These are phyloP conservation scores for Aplysina aerophoba DNA, from an alignment of 37 sponge, comb jelly and placozoan species.

Conservation along the genomic window DNA sequence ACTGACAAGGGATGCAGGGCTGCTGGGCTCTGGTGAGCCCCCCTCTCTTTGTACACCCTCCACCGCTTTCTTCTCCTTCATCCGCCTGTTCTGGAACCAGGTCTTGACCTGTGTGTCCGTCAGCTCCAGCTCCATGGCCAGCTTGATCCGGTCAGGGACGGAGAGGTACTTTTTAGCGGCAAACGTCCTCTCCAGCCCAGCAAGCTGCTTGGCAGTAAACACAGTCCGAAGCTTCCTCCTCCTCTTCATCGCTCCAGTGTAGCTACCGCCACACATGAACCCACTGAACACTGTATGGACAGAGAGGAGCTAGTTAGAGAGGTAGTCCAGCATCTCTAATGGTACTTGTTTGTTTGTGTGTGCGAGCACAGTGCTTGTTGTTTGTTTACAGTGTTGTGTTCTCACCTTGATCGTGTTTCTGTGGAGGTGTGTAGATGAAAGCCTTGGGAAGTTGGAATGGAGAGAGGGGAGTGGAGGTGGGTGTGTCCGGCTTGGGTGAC, in stretches of 20 bases:
- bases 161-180: slow-evolving; percentile 91
- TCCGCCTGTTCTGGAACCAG: slow-evolving; percentile 95
- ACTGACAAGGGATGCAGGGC: not conserved
- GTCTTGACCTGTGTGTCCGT: slow-evolving; percentile 98
- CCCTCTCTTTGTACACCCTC: slow-evolving; percentile 25
- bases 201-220: slow-evolving; percentile 92
- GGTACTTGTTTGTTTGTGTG: not conserved
- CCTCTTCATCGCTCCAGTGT: not conserved
- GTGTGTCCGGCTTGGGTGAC: not conserved
- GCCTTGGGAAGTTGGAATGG: slow-evolving; percentile 26
- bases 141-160: slow-evolving; percentile 92
- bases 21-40: not conserved
- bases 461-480: slow-evolving; percentile 6
- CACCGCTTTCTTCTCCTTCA: slow-evolving; percentile 92
- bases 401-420: slow-evolving; percentile 28
- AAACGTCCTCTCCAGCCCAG: slow-evolving; percentile 92
- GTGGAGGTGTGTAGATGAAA: slow-evolving; percentile 33
- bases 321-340: not conserved
- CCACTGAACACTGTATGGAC: not conserved
- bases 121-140: slow-evolving; percentile 84
- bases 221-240: slow-evolving; percentile 91
- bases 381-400: not conserved
- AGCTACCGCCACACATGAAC: not conserved
- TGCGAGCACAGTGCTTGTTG: not conserved
- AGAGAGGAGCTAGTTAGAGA: not conserved